Conservation (phyloP, 2,888 invertebrate genomes). For the Brachypterus glaber region DNA sequence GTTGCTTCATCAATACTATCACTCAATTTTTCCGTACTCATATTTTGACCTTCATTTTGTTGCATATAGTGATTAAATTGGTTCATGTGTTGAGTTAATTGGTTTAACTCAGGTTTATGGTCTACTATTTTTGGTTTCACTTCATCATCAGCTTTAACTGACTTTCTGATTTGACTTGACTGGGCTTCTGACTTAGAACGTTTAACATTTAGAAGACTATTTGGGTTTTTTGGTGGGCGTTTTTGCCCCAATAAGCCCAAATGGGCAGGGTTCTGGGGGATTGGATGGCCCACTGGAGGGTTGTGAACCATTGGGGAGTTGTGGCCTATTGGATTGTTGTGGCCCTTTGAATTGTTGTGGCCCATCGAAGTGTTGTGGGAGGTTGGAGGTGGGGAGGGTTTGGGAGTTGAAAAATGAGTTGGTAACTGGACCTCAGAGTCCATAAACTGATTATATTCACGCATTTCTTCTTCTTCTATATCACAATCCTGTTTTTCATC, state of each 20-base stretch:
- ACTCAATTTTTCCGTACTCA: background rate
- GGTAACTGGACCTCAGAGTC: conserved; percentile 31
- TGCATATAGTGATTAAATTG: too few relatives aligned
- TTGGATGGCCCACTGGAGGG: too few relatives aligned
- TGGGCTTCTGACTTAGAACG: conserved; percentile 23
- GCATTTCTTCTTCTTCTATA: conserved; percentile 32
- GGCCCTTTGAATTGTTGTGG: too few relatives aligned
- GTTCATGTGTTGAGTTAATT: too few relatives aligned
- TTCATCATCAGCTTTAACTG: conserved; percentile 19
- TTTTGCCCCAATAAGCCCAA: too few relatives aligned
- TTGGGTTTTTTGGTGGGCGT: conserved; percentile 23
- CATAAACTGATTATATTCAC: conserved; percentile 31
- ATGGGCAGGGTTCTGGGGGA: too few relatives aligned
- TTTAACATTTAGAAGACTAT: conserved; percentile 23
- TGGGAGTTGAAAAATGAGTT: conserved; percentile 14
- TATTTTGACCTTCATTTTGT: too few relatives aligned
- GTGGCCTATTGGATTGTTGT: too few relatives aligned
- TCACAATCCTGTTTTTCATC: conserved; percentile 34
- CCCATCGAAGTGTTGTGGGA: too few relatives aligned
- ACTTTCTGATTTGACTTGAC: conserved; percentile 14
- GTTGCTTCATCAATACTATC: background rate
- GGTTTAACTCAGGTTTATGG: too few relatives aligned
- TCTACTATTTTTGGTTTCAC: conserved; percentile 20
- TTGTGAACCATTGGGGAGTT: too few relatives aligned
- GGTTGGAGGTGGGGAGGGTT: conserved; percentile 11